phyloP scores from a whole-genome alignment of 2,888 invertebrate species.

The Rotaria macrura region DNA sequence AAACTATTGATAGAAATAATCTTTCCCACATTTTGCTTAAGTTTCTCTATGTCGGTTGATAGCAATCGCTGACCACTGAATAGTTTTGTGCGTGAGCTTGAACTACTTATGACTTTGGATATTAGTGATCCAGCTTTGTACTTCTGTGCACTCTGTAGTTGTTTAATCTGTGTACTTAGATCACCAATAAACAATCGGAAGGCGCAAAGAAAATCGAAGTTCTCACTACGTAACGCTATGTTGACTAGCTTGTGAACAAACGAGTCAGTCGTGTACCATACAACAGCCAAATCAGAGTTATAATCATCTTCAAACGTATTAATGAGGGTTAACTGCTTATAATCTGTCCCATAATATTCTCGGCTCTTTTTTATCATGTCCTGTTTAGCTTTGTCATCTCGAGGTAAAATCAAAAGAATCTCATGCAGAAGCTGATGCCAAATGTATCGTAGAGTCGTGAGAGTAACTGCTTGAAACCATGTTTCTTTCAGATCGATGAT shows the following conservation, averaged over 20 bases:
- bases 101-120: neutral
- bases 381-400: neutral
- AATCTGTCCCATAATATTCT: neutral
- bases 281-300: neutral
- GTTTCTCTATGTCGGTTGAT: neutral
- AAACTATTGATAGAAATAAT: neutral
- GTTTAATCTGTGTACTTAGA: neutral
- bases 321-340: neutral
- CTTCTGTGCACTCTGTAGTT: neutral
- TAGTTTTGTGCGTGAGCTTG: neutral
- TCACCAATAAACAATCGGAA: neutral
- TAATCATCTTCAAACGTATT: neutral
- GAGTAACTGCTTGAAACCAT: neutral
- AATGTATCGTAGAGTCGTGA: neutral
- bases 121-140: neutral
- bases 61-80: neutral
- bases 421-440: neutral
- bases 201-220: neutral
- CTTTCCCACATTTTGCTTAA: neutral
- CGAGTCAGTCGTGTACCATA: neutral
- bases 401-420: neutral
- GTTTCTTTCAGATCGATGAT: neutral
- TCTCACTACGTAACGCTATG: neutral
- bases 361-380: neutral
- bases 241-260: neutral